phyloP scores from a whole-genome alignment of 2,888 invertebrate species.

The Alitta virens region DNA sequence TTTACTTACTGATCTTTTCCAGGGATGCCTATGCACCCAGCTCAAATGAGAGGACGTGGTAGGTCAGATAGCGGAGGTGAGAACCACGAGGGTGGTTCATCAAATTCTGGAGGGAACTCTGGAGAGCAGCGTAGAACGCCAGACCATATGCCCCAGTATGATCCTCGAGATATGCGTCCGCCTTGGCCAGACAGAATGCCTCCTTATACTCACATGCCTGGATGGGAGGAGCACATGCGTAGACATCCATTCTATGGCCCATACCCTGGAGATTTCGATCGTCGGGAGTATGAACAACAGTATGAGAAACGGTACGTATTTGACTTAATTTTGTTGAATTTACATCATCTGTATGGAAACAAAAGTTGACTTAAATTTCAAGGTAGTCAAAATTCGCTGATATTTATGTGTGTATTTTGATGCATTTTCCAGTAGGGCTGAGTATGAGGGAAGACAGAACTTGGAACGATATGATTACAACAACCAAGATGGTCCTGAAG shows the following conservation, averaged over 20 bases:
- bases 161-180: conserved; percentile 28
- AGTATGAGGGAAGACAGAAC: conserved; percentile 1
- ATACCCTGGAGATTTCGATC: conserved; percentile 9
- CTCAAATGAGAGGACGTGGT: conserved; percentile 33
- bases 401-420: too few species aligned
- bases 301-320: conserved; percentile 10
- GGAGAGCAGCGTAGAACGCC: conserved; percentile 36
- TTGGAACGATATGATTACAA: conserved; percentile 8
- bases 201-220: conserved; percentile 31
- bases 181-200: conserved; percentile 40
- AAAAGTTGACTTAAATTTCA: too few species aligned
- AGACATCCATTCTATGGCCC: conserved; percentile 19
- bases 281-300: conserved; percentile 15
- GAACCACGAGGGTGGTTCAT: conserved; percentile 33
- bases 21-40: conserved; percentile 52
- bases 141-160: conserved; percentile 32
- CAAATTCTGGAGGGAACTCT: too few species aligned
- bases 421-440: too few species aligned
- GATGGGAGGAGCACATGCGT: conserved; percentile 21
- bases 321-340: too few species aligned
- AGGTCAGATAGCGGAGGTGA: conserved; percentile 48
- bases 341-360: too few species aligned
- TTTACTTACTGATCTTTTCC: too few species aligned
- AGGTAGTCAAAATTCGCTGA: too few species aligned
- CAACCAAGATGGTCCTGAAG: conserved; percentile 9